phyloP scores from a whole-genome alignment of 1,140 invertebrate genomes.

The Samia ricini region DNA sequence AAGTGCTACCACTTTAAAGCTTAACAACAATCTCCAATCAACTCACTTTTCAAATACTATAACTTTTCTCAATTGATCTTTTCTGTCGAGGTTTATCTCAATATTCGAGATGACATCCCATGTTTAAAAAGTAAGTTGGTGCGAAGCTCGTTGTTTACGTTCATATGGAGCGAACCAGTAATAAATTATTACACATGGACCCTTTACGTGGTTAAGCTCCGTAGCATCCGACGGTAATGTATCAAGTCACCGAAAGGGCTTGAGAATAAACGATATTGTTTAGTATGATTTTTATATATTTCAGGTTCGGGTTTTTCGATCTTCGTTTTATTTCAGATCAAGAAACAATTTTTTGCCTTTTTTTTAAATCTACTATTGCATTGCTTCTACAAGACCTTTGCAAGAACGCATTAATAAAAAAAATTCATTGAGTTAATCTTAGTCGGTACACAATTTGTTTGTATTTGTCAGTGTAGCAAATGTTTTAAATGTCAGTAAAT shows the following conservation, averaged over 20 bases:
- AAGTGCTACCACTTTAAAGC: too few relatives aligned
- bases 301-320: not conserved
- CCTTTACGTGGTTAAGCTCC: slow-evolving; percentile 48
- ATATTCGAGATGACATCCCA: not conserved
- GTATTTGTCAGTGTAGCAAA: too few relatives aligned
- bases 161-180: slow-evolving; percentile 30
- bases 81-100: not conserved
- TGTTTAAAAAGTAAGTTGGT: not conserved
- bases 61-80: too few relatives aligned
- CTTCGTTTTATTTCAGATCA: not conserved
- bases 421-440: not conserved
- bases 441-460: too few relatives aligned
- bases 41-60: too few relatives aligned
- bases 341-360: not conserved
- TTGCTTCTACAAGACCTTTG: not conserved
- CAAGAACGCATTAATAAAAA: not conserved
- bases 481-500: too few relatives aligned
- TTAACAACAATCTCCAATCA: too few relatives aligned
- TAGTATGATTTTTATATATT: not conserved
- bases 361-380: not conserved
- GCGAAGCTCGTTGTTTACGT: slow-evolving; percentile 8
- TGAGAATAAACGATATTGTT: not conserved
- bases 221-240: slow-evolving; percentile 51
- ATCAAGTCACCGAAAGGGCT: slow-evolving; percentile 24
- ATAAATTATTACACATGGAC: slow-evolving; percentile 58